phyloP scores from a whole-genome alignment of 2,113 vertebrate species.

The Microcebus griseorufus region DNA sequence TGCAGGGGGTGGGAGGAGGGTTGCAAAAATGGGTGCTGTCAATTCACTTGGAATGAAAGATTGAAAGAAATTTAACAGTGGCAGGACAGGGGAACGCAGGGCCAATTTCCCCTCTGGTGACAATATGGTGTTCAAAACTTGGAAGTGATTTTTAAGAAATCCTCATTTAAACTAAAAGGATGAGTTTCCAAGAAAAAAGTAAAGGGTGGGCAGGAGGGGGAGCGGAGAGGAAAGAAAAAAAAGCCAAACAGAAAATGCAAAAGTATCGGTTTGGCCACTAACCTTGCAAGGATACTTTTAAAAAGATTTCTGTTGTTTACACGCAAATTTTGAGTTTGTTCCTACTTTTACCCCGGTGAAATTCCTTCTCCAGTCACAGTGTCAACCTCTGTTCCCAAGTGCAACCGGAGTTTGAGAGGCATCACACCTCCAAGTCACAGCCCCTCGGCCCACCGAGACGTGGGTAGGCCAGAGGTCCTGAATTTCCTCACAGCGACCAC shows the following conservation, averaged over 20 bases:
- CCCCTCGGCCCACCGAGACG: neutral
- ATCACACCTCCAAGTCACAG: neutral
- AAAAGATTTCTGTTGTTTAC: neutral
- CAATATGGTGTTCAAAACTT: neutral
- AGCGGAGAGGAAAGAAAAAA: too few relatives aligned
- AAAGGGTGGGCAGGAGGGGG: too few relatives aligned
- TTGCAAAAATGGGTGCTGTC: neutral
- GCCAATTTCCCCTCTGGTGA: neutral
- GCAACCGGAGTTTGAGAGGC: neutral
- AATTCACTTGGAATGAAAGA: neutral
- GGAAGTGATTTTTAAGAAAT: neutral
- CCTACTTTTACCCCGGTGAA: neutral
- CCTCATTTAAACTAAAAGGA: neutral
- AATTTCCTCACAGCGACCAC: neutral
- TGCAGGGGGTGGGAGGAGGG: neutral
- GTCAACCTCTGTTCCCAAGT: neutral
- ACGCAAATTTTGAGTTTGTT: neutral
- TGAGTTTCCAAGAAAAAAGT: neutral
- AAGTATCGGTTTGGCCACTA: neutral
- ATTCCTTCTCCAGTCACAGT: neutral
- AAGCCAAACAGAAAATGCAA: neutral
- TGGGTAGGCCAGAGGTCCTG: neutral
- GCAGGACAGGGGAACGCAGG: accelerated
- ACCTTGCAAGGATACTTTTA: neutral
- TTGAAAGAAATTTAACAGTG: neutral